Percentiles rank a stretch among this genome's conserved stretches.
Conservation (phyloP, 2,113 vertebrate genomes). For the Cnemophilus loriae region DNA sequence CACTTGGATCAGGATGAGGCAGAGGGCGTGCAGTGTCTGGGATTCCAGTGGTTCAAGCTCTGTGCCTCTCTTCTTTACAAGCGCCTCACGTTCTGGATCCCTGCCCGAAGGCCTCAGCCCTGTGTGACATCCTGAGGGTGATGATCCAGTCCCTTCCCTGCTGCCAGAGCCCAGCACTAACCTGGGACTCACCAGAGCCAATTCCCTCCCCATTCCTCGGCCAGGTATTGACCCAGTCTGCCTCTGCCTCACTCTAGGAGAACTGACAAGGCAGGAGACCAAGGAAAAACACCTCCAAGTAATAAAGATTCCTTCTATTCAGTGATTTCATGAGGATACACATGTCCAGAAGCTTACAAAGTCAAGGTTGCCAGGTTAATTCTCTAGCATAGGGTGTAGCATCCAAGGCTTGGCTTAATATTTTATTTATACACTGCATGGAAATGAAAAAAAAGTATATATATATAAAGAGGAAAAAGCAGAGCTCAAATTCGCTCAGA, state of each 20-base stretch:
- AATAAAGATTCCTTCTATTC: neutral
- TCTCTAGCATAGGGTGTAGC: neutral
- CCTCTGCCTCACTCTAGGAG: neutral
- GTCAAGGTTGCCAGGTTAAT: neutral
- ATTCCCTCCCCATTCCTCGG: neutral
- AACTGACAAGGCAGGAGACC: neutral
- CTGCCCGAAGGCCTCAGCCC: neutral
- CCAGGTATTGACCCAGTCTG: neutral
- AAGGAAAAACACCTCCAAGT: neutral
- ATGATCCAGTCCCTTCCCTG: neutral
- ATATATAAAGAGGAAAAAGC: neutral
- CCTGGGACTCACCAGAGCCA: neutral
- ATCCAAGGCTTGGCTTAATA: neutral
- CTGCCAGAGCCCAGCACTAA: neutral
- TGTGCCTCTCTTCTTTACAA: neutral
- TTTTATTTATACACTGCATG: neutral
- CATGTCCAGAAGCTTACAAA: neutral
- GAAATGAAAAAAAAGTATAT: neutral
- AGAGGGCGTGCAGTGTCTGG: neutral
- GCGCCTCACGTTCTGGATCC: neutral
- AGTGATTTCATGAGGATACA: neutral
- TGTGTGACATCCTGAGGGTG: accelerated
- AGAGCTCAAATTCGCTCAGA: neutral
- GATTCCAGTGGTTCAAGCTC: neutral
- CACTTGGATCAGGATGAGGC: neutral